Conservation (phyloP, 92 coral and sea anemone species). For the Umimayanthus chanpuru region DNA sequence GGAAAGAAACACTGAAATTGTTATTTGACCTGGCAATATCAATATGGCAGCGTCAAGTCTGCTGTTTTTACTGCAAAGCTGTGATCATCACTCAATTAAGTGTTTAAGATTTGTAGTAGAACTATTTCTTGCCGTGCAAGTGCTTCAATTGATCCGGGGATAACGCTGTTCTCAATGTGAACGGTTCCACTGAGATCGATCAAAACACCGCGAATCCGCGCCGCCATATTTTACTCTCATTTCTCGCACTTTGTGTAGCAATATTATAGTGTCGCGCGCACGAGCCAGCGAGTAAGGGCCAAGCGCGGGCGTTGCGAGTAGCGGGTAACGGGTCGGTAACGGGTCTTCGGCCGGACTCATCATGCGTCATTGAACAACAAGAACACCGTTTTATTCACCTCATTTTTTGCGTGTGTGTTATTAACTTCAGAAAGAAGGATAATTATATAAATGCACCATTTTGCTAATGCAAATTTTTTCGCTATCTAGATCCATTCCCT, state of each 20-base stretch:
- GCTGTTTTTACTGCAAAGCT: not conserved
- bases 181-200: conserved; percentile 95
- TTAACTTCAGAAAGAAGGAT: too few species aligned
- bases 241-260: not conserved
- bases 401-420: too few species aligned
- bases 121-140: conserved; percentile 63
- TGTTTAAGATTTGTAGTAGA: not conserved
- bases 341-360: too few species aligned
- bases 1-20: not conserved
- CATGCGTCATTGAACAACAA: too few species aligned
- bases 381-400: too few species aligned
- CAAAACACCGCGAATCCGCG: conserved; percentile 79
- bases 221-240: conserved; percentile 78
- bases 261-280: conserved; percentile 21
- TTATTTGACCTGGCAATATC: not conserved
- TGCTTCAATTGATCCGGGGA: conserved; percentile 90
- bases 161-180: conserved; percentile 89
- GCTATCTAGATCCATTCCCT: too few species aligned
- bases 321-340: too few species aligned
- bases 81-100: not conserved
- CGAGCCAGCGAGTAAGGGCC: not conserved
- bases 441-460: too few species aligned
- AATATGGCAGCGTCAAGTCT: not conserved
- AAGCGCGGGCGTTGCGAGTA: not conserved
- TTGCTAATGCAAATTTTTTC: too few species aligned